A percentile compares a stretch with the other conserved stretches of the same genome.
Conservation (phyloP, 1,140 invertebrate species). For the Brachystomella parvula region DNA sequence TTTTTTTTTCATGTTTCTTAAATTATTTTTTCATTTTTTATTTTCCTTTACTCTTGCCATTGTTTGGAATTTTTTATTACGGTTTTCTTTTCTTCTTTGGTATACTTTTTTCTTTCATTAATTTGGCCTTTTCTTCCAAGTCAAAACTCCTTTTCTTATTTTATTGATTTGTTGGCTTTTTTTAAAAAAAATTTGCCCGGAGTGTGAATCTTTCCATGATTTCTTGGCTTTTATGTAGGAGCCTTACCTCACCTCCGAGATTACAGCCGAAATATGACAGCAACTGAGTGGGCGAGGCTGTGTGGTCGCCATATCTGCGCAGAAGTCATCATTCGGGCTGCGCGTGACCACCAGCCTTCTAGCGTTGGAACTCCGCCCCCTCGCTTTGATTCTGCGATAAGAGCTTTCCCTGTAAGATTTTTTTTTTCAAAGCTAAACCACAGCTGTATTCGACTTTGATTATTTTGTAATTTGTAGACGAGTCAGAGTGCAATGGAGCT, state of each 20-base stretch:
- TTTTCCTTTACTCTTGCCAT: no score
- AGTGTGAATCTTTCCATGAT: background rate
- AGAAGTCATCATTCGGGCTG: slow-evolving; percentile 54
- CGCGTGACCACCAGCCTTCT: slow-evolving; percentile 40
- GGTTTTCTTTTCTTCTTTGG: no score
- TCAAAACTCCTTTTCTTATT: no score
- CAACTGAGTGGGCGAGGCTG: slow-evolving; percentile 69
- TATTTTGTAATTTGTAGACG: slow-evolving; percentile 8
- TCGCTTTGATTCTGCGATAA: slow-evolving; percentile 35
- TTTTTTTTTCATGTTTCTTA: no score
- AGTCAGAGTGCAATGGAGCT: slow-evolving; percentile 26
- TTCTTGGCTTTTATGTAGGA: slow-evolving; percentile 46
- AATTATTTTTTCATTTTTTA: no score
- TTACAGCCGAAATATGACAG: slow-evolving; percentile 58
- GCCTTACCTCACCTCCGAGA: slow-evolving; percentile 65
- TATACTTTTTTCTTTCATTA: no score
- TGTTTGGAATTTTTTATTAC: no score
- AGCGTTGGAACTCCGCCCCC: slow-evolving; percentile 51
- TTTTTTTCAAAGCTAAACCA: background rate
- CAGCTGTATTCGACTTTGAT: background rate
- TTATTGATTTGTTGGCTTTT: background rate
- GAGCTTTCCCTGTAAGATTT: slow-evolving; percentile 1
- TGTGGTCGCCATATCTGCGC: slow-evolving; percentile 66
- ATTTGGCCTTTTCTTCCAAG: no score
- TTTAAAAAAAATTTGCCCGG: background rate